Percentiles rank a stretch among this genome's conserved stretches.
These are phyloP conservation scores for Acrobasis suavella DNA, from an alignment of 2,888 invertebrate genomes.

Conservation along the genomic window DNA sequence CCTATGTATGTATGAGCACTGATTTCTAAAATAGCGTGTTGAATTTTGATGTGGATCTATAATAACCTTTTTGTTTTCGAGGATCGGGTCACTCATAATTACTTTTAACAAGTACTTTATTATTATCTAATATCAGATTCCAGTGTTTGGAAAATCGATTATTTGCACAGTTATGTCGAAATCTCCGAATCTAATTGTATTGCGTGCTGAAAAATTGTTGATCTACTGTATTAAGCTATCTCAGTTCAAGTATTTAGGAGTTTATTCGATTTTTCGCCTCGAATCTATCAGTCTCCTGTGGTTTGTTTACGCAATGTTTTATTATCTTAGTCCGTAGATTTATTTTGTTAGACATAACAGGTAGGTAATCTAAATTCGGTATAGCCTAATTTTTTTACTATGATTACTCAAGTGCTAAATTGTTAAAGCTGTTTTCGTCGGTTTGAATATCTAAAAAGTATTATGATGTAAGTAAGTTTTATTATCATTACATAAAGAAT, in stretches of 20 bases:
- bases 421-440: background rate
- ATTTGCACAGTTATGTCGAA: background rate
- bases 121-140: background rate
- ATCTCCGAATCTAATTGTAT: background rate
- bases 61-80: background rate
- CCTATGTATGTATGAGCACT: background rate
- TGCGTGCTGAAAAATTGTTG: background rate
- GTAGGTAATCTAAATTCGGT: background rate
- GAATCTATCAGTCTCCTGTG: background rate
- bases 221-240: background rate
- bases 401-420: background rate
- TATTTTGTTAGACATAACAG: background rate
- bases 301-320: background rate
- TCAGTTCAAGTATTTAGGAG: constrained; percentile 1
- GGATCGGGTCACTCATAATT: background rate
- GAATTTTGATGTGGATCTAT: background rate
- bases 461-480: too few species aligned
- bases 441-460: background rate
- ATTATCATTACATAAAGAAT: too few species aligned
- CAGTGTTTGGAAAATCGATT: constrained; percentile 1
- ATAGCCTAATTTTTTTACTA: background rate
- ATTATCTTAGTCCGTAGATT: background rate
- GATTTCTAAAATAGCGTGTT: background rate
- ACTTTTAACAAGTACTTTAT: background rate
- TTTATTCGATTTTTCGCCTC: background rate